Evolutionary conservation across 2,797 vertebrate species (phyloP), one percentile per base, ranked within the genome.

Genomic region (Diglossa cyanea): DNA sequence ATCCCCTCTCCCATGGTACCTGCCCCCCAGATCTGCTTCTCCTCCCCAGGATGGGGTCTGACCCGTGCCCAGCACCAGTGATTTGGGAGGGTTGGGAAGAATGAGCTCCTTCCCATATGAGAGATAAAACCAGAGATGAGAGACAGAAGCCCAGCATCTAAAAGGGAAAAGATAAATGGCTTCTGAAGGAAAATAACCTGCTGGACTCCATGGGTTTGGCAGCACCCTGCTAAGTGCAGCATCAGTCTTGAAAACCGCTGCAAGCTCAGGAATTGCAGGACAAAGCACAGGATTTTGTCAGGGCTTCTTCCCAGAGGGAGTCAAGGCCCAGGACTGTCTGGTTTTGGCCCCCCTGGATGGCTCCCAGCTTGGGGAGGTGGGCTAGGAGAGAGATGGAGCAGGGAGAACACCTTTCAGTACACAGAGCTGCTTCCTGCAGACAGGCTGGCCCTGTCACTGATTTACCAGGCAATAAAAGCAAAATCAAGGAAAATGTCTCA

Each of bases 131-230:
- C 62, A 68, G 74, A 83, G 78, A 90, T 24, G 44, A 95, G 83
- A 90, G 57, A n/a, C 53, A 65, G 61, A 90, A 91, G 39, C 45
- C 48, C 0, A 0, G 7, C 1, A 2, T 31, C 62, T 81, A 73
- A 93, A 81, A 78, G 20, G 40, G 66, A 78, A 31, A 83, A 94
- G 91, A 94, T 83, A 75, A 94, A 94, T 86, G 72, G 39, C 70
- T 93, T 86, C 68, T 54, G 44, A 93, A 95, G 75, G 82, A 79
- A 91, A 96, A 86, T 58, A 91, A 93, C 79, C 87, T 48, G 65
- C 91, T 54, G 78, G 92, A 86, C 86, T 86, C 76, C 8, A 61
- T 30, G 70, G 86, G 83, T 31, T 94, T 94, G 94, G 93, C 91
- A 94, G 93, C 87, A 91, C 81, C 91, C 94, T 8, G 31, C 82